phyloP scores from a whole-genome alignment of 1,140 invertebrate species.

The Antheraea mylitta region DNA sequence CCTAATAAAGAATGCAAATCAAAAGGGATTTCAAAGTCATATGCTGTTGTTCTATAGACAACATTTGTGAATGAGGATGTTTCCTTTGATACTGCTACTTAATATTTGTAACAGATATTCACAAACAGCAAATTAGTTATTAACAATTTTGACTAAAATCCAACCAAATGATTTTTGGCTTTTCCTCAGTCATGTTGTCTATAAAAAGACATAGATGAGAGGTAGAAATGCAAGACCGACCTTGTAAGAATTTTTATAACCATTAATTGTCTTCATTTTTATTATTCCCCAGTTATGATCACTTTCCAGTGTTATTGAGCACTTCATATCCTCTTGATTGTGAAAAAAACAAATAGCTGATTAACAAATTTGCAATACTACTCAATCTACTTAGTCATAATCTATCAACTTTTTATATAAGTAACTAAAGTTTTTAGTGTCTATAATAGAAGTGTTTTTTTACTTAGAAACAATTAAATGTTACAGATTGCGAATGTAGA shows the following conservation, averaged over 20 bases:
- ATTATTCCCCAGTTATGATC: conserved; percentile 60
- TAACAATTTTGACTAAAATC: background rate
- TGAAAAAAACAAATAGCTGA: conserved; percentile 59
- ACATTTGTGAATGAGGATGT: conserved; percentile 32
- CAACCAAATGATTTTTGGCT: background rate
- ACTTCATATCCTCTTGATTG: conserved; percentile 73
- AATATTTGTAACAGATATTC: background rate
- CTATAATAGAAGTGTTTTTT: no score
- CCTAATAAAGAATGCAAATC: conserved; percentile 44
- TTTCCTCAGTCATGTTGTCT: conserved; percentile 43
- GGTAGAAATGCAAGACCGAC: conserved; percentile 55
- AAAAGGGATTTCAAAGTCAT: conserved; percentile 47
- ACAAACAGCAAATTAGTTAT: background rate
- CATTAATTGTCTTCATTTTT: conserved; percentile 71
- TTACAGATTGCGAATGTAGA: background rate
- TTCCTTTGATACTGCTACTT: background rate
- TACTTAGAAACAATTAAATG: conserved; percentile 13
- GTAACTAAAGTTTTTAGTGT: no score
- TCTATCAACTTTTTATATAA: no score
- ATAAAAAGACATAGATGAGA: conserved; percentile 36
- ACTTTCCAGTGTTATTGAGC: conserved; percentile 65
- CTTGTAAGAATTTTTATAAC: conserved; percentile 69
- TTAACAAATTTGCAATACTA: background rate
- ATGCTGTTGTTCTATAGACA: conserved; percentile 57
- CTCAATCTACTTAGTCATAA: no score